Base-by-base conservation (phyloP, 2,113 vertebrate genomes). In the Oxyura jamaicensis region DNA sequence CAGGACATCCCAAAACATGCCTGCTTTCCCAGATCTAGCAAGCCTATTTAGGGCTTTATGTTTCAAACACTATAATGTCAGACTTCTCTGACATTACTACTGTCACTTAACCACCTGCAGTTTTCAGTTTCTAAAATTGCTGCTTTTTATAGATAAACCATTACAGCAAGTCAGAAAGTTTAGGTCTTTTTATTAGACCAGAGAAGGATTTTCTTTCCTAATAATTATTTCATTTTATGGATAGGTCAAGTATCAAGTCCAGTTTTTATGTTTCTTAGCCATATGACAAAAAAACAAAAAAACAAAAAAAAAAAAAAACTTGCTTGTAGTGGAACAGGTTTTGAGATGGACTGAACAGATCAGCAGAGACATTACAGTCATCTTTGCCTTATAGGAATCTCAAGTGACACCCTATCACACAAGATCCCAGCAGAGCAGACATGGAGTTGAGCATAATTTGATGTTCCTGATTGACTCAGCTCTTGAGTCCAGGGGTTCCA, bases 71-170 rank as follows among this genome's bases (percentile, higher is more conserved):
- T 48, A 19, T 33, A 28, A 59, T 68, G 21, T 65, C 58, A 42
- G 14, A 17, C 35, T 60, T 72, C 19, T 85, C 56, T 46, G 17
- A 13, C 22, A 67, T n/a, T 56, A 20, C 18, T 31, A 26, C 28
- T 55, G 8, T 46, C 5, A 36, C 20, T 72, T 28, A 79, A 10
- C 6, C 19, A 68, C 26, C 11, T 0, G 0, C 2, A 52, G 7
- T 55, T 90, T 79, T 42, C 56, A 60, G 25, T 65, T 88, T 83
- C 36, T 72, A 17, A 20, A 17, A 55, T 39, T 6, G 6, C 3
- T 42, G 7, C 7, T 11, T 71, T 35, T 66, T 58, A 46, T 36
- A 19, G 8, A 26, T 67, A 8, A 65, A 52, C 6, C 50, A 28
- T 65, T 46, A 56, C 21, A 56, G 12, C 22, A 22, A 15, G 20